These are phyloP conservation scores for Gymnorhina tibicen DNA, from an alignment of 2,113 vertebrate genomes.

Conservation along the genomic window DNA sequence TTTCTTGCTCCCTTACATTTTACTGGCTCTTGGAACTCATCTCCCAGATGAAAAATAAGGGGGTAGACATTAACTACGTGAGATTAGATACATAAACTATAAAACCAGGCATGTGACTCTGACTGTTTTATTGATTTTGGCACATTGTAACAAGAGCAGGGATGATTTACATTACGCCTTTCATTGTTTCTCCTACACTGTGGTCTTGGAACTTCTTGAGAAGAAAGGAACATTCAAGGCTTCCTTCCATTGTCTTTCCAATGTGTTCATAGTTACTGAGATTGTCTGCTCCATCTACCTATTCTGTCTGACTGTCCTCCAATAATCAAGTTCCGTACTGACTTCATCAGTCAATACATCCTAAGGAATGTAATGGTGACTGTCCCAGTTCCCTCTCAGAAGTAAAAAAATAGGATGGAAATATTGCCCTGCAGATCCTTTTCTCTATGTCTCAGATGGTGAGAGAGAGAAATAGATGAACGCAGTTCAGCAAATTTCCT, in stretches of 20 bases:
- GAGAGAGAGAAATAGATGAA: slow-evolving; percentile 14
- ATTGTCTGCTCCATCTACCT: not conserved
- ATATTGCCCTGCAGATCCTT: not conserved
- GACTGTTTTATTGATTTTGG: not conserved
- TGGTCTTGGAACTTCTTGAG: not conserved
- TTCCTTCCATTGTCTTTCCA: not conserved
- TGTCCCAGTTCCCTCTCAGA: not conserved
- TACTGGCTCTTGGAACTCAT: not conserved
- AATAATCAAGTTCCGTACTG: not conserved
- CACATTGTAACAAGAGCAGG: not conserved
- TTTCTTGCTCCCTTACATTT: not conserved
- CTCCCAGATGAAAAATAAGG: not conserved
- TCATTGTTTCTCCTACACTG: not conserved
- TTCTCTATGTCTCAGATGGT: not conserved
- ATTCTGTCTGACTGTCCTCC: not conserved
- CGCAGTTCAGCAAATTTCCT: slow-evolving; percentile 1
- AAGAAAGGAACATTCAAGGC: not conserved
- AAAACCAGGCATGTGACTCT: not conserved
- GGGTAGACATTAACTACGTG: not conserved
- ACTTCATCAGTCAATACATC: not conserved
- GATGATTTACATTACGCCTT: not conserved
- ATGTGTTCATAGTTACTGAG: not conserved
- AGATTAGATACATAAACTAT: not conserved
- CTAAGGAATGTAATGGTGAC: not conserved
- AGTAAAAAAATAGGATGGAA: not conserved